Evolutionary conservation across 1,140 invertebrate species (phyloP).

Genomic region (Lerema accius): DNA sequence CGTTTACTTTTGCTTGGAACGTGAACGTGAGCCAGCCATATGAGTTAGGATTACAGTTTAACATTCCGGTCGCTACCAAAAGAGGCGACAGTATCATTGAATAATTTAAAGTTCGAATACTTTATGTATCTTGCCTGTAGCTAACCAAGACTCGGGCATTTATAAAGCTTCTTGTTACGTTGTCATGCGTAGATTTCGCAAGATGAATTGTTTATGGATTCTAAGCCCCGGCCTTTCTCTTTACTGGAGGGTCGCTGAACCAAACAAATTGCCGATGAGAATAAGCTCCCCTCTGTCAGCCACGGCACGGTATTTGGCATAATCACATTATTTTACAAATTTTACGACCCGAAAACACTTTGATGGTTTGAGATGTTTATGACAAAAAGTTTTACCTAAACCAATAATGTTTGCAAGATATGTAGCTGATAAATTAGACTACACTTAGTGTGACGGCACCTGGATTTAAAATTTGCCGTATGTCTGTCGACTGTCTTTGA

Average conservation of each 20-base stretch:
- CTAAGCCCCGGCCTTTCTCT: constrained; percentile 38
- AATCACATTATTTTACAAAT: too few relatives aligned
- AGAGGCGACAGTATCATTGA: constrained; percentile 45
- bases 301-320: too few relatives aligned
- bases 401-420: too few relatives aligned
- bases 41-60: constrained; percentile 50
- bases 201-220: constrained; percentile 67
- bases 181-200: constrained; percentile 48
- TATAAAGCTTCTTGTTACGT: constrained; percentile 49
- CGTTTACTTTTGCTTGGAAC: constrained; percentile 44
- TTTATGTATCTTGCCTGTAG: not conserved
- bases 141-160: constrained; percentile 36
- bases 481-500: too few relatives aligned
- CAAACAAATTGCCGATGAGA: constrained; percentile 64
- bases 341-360: too few relatives aligned
- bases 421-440: too few relatives aligned
- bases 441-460: too few relatives aligned
- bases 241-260: constrained; percentile 65
- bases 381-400: too few relatives aligned
- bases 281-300: constrained; percentile 45
- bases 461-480: too few relatives aligned
- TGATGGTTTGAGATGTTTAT: too few relatives aligned
- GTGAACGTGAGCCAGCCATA: constrained; percentile 39
- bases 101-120: not conserved
- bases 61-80: constrained; percentile 46